A percentile compares a stretch with the other conserved stretches of the same genome.
Conservation (phyloP, 2,888 invertebrate species). For the Drosophila maculinotata region DNA sequence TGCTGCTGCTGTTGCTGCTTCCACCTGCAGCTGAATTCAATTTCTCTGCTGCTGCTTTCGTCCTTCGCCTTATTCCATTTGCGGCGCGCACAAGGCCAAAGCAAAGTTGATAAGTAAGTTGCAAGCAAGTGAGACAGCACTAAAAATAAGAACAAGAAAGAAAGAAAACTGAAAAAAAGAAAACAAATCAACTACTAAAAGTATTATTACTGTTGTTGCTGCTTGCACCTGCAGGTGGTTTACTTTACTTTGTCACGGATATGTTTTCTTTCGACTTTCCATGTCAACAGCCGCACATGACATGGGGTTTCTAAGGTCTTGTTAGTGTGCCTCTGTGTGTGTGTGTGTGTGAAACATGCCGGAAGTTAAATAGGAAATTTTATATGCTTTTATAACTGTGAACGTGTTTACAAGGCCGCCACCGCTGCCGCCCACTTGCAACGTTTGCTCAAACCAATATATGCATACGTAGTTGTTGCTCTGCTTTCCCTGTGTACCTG, state of each 20-base stretch:
- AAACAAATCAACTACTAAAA: conserved; percentile 54
- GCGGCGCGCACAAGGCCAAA: conserved; percentile 30
- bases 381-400: conserved; percentile 81
- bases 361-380: conserved; percentile 80
- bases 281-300: conserved; percentile 51
- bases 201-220: conserved; percentile 68
- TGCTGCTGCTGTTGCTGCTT: conserved; percentile 19
- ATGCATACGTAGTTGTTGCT: background rate
- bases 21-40: conserved; percentile 72
- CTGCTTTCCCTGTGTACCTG: background rate
- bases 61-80: conserved; percentile 48
- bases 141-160: background rate
- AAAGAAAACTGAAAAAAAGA: conserved; percentile 1
- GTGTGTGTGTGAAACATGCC: conserved; percentile 58
- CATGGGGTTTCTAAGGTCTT: conserved; percentile 21
- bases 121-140: conserved; percentile 7
- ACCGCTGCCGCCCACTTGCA: conserved; percentile 16
- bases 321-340: conserved; percentile 16
- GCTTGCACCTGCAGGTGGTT: conserved; percentile 71
- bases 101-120: conserved; percentile 54
- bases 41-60: conserved; percentile 46
- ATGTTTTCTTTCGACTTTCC: conserved; percentile 76
- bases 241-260: conserved; percentile 79
- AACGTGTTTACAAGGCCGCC: conserved; percentile 70
- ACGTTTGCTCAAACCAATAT: conserved; percentile 2